phyloP scores from a whole-genome alignment of 1,140 invertebrate species.

The Sitophilus oryzae region DNA sequence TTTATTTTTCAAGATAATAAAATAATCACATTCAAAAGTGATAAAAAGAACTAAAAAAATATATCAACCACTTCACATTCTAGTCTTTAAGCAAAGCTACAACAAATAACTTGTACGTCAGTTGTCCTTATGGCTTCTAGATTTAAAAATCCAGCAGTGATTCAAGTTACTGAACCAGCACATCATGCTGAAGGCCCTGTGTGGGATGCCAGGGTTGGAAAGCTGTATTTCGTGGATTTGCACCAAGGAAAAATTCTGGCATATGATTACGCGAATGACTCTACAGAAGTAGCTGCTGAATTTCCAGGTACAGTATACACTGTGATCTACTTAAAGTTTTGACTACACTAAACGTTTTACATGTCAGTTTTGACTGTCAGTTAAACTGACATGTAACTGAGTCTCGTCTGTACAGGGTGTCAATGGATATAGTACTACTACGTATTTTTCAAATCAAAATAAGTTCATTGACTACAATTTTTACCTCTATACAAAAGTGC shows the following conservation, averaged over 20 bases:
- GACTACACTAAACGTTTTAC: not conserved
- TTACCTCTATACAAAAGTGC: no score
- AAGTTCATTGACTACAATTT: no score
- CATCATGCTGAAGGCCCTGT: conserved; percentile 58
- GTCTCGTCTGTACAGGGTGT: no score
- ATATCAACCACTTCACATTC: no score
- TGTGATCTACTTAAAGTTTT: not conserved
- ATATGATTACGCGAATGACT: conserved; percentile 50
- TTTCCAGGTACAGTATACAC: conserved; percentile 39
- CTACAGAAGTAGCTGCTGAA: conserved; percentile 41
- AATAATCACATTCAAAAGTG: no score
- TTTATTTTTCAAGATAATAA: no score
- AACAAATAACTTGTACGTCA: no score
- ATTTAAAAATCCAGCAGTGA: conserved; percentile 47
- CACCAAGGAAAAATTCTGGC: conserved; percentile 50
- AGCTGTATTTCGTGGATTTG: conserved; percentile 66
- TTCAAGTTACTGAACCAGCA: conserved; percentile 53
- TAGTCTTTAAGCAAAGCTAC: no score
- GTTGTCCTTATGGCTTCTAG: conserved; percentile 4
- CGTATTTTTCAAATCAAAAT: no score
- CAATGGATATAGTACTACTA: no score
- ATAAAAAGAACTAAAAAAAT: no score
- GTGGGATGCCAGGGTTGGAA: conserved; percentile 57
- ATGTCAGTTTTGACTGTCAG: no score
- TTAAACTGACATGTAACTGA: not conserved